Evolutionary conservation across 2,888 invertebrate genomes (phyloP).

Genomic region (Drosophila barbarae): DNA sequence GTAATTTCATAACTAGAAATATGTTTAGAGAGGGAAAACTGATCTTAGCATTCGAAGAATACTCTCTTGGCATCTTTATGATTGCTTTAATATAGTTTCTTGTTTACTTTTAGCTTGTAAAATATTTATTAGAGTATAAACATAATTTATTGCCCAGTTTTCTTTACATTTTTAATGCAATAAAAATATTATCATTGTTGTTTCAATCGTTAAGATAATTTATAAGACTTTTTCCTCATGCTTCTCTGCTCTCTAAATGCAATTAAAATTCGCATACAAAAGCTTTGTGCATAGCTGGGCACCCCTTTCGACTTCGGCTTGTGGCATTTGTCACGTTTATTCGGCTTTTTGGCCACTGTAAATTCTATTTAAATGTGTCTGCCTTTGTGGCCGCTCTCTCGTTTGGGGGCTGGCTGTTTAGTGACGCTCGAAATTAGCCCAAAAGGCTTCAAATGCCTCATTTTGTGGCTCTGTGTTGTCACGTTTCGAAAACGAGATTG

Average conservation of each 20-base stretch:
- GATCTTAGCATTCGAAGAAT: not conserved
- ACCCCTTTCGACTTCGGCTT: conserved; percentile 7
- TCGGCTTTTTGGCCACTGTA: conserved; percentile 36
- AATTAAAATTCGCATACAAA: conserved; percentile 12
- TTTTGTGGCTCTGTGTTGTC: conserved; percentile 56
- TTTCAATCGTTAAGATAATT: no score
- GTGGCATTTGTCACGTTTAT: conserved; percentile 43
- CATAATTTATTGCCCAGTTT: no score
- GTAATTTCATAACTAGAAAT: conserved; percentile 5
- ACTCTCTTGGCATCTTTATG: not conserved
- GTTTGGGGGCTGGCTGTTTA: conserved; percentile 29
- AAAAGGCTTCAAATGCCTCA: conserved; percentile 50
- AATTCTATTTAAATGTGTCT: conserved; percentile 38
- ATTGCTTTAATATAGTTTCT: not conserved
- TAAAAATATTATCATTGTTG: no score
- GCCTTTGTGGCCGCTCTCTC: conserved; percentile 6
- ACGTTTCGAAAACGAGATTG: conserved; percentile 63
- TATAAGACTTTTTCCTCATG: no score
- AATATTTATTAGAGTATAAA: not conserved
- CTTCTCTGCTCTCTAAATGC: conserved; percentile 1
- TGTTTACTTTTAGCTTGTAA: not conserved
- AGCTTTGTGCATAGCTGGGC: not conserved
- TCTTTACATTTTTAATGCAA: no score
- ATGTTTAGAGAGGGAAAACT: not conserved
- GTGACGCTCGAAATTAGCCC: conserved; percentile 66